Conservation (phyloP, 2,888 invertebrate genomes). For the Boloria euphrosyne region DNA sequence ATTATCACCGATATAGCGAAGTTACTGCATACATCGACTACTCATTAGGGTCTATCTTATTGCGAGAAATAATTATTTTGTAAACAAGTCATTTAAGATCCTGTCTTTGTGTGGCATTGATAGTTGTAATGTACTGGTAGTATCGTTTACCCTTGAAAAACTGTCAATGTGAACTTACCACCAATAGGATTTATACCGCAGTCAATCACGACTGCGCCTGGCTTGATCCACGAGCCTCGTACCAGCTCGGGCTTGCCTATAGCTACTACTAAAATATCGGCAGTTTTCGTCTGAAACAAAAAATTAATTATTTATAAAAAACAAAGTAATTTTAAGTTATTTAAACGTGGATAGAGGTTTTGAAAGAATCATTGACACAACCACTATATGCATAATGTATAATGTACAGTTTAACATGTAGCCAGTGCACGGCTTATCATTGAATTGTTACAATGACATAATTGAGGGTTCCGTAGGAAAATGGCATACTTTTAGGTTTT, state of each 20-base stretch:
- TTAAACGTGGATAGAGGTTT: neutral
- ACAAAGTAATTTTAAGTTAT: neutral
- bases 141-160: neutral
- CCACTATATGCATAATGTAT: too few species aligned
- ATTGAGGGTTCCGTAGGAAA: too few species aligned
- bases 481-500: too few species aligned
- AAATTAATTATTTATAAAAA: neutral
- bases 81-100: constrained; percentile 24
- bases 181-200: constrained; percentile 97
- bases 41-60: constrained; percentile 6
- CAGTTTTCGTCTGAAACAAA: constrained; percentile 83
- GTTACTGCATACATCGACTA: neutral
- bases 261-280: constrained; percentile 98
- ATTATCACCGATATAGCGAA: neutral
- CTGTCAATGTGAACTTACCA: constrained; percentile 79
- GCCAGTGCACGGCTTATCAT: too few species aligned
- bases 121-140: neutral
- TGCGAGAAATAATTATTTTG: constrained; percentile 30
- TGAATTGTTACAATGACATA: too few species aligned
- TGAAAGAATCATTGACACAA: too few species aligned
- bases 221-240: constrained; percentile 97
- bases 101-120: neutral
- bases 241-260: constrained; percentile 96
- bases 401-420: too few species aligned
- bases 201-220: constrained; percentile 98